Percentiles rank a stretch among this genome's conserved stretches.
These are phyloP conservation scores for Petrocephalus microphthalmus DNA, from an alignment of 2,113 vertebrate genomes.

Conservation along the genomic window DNA sequence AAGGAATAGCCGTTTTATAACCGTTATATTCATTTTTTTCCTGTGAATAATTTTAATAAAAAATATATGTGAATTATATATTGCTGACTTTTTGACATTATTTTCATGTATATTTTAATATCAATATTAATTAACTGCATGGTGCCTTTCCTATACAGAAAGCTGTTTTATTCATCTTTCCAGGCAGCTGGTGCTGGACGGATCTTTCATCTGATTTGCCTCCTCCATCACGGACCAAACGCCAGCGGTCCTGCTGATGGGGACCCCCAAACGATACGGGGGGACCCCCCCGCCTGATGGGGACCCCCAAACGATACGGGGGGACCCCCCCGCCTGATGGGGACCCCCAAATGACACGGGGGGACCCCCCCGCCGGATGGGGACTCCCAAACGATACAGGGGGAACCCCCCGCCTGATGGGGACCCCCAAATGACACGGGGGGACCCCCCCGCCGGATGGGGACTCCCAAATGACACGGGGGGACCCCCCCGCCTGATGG, in stretches of 20 bases:
- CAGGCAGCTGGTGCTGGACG: background rate
- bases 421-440: too few species aligned
- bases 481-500: too few species aligned
- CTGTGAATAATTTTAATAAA: background rate
- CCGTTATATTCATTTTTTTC: background rate
- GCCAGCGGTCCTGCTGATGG: background rate
- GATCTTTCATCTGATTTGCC: background rate
- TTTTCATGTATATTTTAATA: background rate
- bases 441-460: too few species aligned
- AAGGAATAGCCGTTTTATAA: background rate
- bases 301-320: background rate
- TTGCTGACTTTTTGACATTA: background rate
- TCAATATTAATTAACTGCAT: background rate
- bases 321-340: background rate
- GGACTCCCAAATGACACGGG: too few species aligned
- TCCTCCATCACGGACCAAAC: background rate
- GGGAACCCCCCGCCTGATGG: background rate
- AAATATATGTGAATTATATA: background rate
- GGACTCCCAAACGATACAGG: background rate
- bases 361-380: background rate
- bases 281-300: background rate
- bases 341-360: background rate
- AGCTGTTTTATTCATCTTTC: background rate
- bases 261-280: background rate
- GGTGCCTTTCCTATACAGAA: background rate